These are phyloP conservation scores for Tetrapedia diversipes DNA, from an alignment of 2,888 invertebrate genomes.

Conservation along the genomic window DNA sequence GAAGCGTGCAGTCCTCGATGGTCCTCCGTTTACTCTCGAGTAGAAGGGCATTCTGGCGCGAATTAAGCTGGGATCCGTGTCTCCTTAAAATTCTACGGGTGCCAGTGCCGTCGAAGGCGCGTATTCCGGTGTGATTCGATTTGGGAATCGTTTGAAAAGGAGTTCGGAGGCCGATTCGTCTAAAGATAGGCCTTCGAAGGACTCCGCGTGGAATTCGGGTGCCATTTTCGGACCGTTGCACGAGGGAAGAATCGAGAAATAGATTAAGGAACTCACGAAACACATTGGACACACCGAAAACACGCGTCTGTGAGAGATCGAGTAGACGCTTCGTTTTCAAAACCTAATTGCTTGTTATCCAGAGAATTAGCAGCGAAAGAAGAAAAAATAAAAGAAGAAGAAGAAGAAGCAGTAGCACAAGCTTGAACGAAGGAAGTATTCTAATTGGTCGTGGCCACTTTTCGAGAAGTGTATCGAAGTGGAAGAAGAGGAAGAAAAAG, in stretches of 20 bases:
- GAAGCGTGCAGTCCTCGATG: not conserved
- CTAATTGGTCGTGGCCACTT: constrained; percentile 11
- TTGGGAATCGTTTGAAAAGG: constrained; percentile 5
- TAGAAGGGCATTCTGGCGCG: not conserved
- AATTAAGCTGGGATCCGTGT: not conserved
- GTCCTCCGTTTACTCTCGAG: no score
- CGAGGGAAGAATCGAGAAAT: not conserved
- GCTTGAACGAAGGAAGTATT: not conserved
- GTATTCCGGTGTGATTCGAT: not conserved
- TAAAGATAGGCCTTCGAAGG: constrained; percentile 26
- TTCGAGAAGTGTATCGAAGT: constrained; percentile 12
- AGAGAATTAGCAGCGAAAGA: not conserved
- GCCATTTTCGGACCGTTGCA: constrained; percentile 11
- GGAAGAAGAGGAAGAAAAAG: constrained; percentile 6
- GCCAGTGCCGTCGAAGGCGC: not conserved
- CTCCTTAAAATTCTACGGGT: constrained; percentile 6
- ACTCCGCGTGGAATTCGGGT: constrained; percentile 3
- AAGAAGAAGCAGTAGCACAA: no score
- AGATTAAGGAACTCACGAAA: no score
- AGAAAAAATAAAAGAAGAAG: not conserved
- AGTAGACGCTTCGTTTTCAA: no score
- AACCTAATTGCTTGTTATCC: not conserved
- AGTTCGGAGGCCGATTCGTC: constrained; percentile 8
- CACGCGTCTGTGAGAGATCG: no score
- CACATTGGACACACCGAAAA: no score